Base-by-base conservation (phyloP, 2,797 vertebrate genomes). In the Lithobates sylvaticus region DNA sequence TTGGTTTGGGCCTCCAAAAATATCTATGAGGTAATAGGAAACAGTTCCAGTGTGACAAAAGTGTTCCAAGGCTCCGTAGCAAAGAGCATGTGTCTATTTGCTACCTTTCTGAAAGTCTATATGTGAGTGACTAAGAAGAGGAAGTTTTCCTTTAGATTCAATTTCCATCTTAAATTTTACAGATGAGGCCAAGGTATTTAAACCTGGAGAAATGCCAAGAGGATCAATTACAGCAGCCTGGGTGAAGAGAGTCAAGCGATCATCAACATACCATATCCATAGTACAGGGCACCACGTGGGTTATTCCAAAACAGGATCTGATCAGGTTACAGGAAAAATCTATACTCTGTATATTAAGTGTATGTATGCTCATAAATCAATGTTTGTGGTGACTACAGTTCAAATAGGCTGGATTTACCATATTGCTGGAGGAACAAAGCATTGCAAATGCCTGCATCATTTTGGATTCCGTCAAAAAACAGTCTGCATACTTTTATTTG, bases 61-160 rank as follows among this genome's bases (percentile, higher is more conserved):
- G 5, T 61, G 36, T 44, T 75, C 12, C 47, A 58, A 70, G 79
- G 18, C 16, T 74, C 12, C 4, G 32, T 81, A 68, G 58, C 79
- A 77, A 12, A 2, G 27, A 74, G 12, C 29, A 15, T 18, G 61
- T 81, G 58, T 4, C 75, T 89, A 79, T 80, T 86, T 90, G 42
- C 80, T 88, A 67, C 10, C 76, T 80, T 87, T 76, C 34, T 84
- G 72, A 81, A 86, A 86, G 77, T 81, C 84, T 86, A 86, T 86
- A 73, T 91, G 90, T 74, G 94, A 94, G 85, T 92, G 88, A 89
- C 94, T 95, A 87, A 87, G 90, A 92, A 27, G 90, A 79, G 7
- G 77, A 58, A 85, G 0, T 15, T 75, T 15, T 86, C 88, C 84
- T 82, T 65, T 42, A 84, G 47, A 87, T 77, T 80, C 10, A 68